Evolutionary conservation across 2,113 vertebrate species (phyloP), one percentile per base, ranked within the genome.

Genomic region (Elephantulus edwardii): DNA sequence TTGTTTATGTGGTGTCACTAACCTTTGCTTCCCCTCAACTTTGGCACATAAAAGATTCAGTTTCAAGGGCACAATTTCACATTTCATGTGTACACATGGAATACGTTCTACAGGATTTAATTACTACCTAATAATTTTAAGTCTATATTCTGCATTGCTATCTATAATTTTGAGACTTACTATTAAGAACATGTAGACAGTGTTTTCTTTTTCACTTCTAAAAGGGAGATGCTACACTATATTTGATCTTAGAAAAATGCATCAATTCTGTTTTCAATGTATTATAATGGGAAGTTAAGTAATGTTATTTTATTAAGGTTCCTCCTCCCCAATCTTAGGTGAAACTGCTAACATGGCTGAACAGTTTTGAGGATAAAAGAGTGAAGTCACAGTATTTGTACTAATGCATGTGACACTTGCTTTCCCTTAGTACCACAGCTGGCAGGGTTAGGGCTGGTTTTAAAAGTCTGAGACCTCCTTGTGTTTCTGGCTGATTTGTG

Each of bases 261-360:
- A 42, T 40, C 26, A n/a, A 19, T 81, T 87, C 40, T 89, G 5
- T 81, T 93, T 84, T 52, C 11, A 74, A 9, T 48, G 74, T 77
- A 9, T 80, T 38, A 30, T 52, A 82, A n/a, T n/a, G n/a, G 38
- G 38, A 76, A 92, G n/a, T 89, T 93, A 83, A 50, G 40, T 80
- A 50, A 33, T 75, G 28, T 50, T 68, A 50, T 80, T 87, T 91
- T 76, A 50, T 14, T 87, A 26, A 77, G 52, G 75, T 70, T 30
- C 38, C 60, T 92, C n/a, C n/a, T 33, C 20, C 19, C 56, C 66
- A 30, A 52, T 71, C 50, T 75, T 38, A 46, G 71, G 38, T 56
- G 74, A 5, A 90, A 52, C 28, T 48, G 0, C 44, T 71, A 62
- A 82, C 76, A 68, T 35, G 74, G 40, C 26, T 28, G 44, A 44